phyloP scores from a whole-genome alignment of 1,140 invertebrate genomes.

The Hyles vespertilio region DNA sequence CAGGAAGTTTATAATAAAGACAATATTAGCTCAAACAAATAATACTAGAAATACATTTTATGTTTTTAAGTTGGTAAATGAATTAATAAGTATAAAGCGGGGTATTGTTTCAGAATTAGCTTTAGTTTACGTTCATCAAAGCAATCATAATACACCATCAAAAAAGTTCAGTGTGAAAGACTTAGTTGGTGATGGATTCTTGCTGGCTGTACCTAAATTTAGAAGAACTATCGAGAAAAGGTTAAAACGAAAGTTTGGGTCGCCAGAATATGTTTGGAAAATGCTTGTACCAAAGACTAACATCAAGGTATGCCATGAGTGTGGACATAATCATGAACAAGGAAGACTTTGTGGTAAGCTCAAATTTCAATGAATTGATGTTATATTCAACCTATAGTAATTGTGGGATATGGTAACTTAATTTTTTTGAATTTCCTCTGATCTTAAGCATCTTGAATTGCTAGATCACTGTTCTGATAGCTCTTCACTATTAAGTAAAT shows the following conservation, averaged over 20 bases:
- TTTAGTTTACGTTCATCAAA: constrained; percentile 43
- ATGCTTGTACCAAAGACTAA: constrained; percentile 83
- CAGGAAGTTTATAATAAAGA: no score
- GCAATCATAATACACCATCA: constrained; percentile 13
- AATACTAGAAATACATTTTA: no score
- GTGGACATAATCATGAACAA: constrained; percentile 88
- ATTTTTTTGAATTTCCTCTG: no score
- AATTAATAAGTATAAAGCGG: no score
- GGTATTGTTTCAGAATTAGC: constrained; percentile 48
- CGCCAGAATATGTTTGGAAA: constrained; percentile 80
- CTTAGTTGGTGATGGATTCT: constrained; percentile 82
- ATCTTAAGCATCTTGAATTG: no score
- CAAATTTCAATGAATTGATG: neutral
- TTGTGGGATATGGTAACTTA: no score
- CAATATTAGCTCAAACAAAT: neutral
- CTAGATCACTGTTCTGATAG: no score
- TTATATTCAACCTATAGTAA: no score
- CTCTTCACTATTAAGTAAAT: no score
- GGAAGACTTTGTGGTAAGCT: constrained; percentile 82
- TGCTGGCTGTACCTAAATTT: constrained; percentile 88
- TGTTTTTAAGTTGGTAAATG: no score
- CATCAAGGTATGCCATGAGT: constrained; percentile 84
- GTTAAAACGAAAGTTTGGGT: constrained; percentile 82
- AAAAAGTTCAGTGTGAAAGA: constrained; percentile 76
- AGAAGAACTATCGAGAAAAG: constrained; percentile 85